These are phyloP conservation scores for Orgyia antiqua DNA, from an alignment of 2,888 invertebrate genomes.

Conservation along the genomic window DNA sequence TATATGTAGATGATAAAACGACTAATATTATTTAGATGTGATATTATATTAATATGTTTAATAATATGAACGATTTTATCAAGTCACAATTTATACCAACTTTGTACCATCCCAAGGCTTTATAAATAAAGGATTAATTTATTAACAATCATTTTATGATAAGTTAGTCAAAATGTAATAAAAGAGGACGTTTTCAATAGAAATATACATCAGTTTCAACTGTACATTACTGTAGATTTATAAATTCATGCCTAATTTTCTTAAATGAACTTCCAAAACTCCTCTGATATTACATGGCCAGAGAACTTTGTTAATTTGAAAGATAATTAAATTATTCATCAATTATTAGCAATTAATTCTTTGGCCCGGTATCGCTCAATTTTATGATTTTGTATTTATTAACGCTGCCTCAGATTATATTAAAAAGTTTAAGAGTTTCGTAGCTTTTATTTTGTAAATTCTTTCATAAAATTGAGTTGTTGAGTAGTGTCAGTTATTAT, in stretches of 20 bases:
- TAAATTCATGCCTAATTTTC: slow-evolving; percentile 15
- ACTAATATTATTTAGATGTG: neutral
- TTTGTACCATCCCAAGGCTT: slow-evolving; percentile 28
- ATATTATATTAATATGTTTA: neutral
- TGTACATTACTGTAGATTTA: slow-evolving; percentile 10
- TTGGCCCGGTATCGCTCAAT: slow-evolving; percentile 45
- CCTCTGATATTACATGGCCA: slow-evolving; percentile 52
- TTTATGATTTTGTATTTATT: slow-evolving; percentile 38
- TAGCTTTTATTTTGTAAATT: slow-evolving; percentile 10
- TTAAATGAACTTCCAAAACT: slow-evolving; percentile 23
- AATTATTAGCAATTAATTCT: slow-evolving; percentile 37
- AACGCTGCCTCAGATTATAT: slow-evolving; percentile 15
- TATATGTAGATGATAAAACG: neutral
- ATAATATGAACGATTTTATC: slow-evolving; percentile 35
- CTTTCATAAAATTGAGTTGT: slow-evolving; percentile 41
- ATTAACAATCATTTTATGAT: slow-evolving; percentile 18
- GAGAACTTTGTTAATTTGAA: slow-evolving; percentile 41
- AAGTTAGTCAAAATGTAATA: slow-evolving; percentile 21
- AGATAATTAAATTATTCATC: slow-evolving; percentile 36
- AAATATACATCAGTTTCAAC: no score
- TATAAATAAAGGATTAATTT: slow-evolving; percentile 23
- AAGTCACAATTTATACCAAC: slow-evolving; percentile 24
- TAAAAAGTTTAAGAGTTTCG: slow-evolving; percentile 15
- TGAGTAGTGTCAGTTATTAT: slow-evolving; percentile 3
- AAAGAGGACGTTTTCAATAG: slow-evolving; percentile 28